A percentile compares a stretch with the other conserved stretches of the same genome.
Evolutionary conservation across 2,888 invertebrate species (phyloP).

Genomic region (Desoria tigrina): DNA sequence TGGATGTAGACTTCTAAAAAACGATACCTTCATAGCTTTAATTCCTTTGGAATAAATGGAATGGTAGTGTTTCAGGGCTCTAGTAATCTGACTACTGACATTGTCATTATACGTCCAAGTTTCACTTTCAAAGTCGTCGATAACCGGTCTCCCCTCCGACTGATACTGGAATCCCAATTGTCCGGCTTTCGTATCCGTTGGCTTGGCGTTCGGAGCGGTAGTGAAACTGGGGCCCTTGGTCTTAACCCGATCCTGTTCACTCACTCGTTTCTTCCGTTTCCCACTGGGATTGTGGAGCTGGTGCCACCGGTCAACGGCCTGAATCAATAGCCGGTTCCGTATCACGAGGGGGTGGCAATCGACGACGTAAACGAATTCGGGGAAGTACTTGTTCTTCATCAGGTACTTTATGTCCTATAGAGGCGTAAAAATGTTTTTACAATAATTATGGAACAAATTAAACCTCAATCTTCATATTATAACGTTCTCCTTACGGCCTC

Average conservation of each 20-base stretch:
- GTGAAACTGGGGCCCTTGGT: not conserved
- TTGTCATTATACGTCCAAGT: constrained; percentile 40
- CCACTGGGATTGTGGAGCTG: constrained; percentile 32
- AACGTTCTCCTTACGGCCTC: too few species aligned
- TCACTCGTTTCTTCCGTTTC: constrained; percentile 20
- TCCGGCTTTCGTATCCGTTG: not conserved
- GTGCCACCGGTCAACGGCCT: constrained; percentile 41
- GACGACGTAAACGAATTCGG: constrained; percentile 57
- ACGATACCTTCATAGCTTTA: constrained; percentile 26
- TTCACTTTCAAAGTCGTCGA: constrained; percentile 31
- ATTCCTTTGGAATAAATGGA: constrained; percentile 31
- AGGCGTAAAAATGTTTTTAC: too few species aligned
- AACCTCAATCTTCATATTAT: too few species aligned
- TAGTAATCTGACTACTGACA: constrained; percentile 22
- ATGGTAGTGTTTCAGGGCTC: constrained; percentile 36
- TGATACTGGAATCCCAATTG: constrained; percentile 29
- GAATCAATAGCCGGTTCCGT: constrained; percentile 32
- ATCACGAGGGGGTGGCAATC: constrained; percentile 34
- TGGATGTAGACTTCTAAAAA: too few species aligned
- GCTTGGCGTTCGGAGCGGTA: not conserved
- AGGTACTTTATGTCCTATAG: constrained; percentile 64
- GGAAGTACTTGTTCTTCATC: constrained; percentile 61
- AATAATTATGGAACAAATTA: too few species aligned
- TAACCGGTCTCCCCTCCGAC: constrained; percentile 27
- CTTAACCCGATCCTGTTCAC: not conserved